Base-by-base conservation (phyloP, 1,140 invertebrate species). In the Microplitis demolitor region DNA sequence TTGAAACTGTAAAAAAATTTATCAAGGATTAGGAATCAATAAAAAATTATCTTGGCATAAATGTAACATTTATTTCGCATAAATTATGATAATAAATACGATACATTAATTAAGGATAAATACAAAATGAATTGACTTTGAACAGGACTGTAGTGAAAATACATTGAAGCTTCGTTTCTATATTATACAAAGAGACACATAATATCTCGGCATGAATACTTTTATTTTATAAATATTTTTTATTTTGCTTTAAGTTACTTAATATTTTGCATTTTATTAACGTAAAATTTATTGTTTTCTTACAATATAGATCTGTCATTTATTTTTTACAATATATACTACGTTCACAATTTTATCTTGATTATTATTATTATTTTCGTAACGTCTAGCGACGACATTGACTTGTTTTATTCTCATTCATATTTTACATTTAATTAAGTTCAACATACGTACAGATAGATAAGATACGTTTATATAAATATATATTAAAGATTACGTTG, bases 51-150 rank as follows among this genome's bases (percentile, higher is more conserved):
- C 37, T 76, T 70, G 85, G 84, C 83, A 81, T 87, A 86, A 85
- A 85, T 85, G 81, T 85, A 86, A 87, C 85, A 86, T 87, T 87
- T 87, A 87, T 87, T 82, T 85, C 82, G 83, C 84, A 84, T 85
- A 84, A 85, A 85, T 84, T 85, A 85, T 86, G 84, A 84, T 82
- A 82, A 80, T 86, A 45, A 45, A 45, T 45, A 45, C 81, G 80
- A 85, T 85, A 82, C 79, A 85, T 80, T 79, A 81, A 84, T 83
- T 84, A 84, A 69, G 74, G 83, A 83, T 84, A 84, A 79, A 84
- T 85, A 85, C 82, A 85, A 86, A 85, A 86, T 79, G 84, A 86
- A 86, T 86, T 85, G 84, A 86, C 85, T 84, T 83, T 85, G 84
- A 81, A 86, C 80, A 85, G 83, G 82, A 86, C 81, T 82, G 83